Conservation (phyloP, 1,140 invertebrate species). For the Euwallacea fornicatus region DNA sequence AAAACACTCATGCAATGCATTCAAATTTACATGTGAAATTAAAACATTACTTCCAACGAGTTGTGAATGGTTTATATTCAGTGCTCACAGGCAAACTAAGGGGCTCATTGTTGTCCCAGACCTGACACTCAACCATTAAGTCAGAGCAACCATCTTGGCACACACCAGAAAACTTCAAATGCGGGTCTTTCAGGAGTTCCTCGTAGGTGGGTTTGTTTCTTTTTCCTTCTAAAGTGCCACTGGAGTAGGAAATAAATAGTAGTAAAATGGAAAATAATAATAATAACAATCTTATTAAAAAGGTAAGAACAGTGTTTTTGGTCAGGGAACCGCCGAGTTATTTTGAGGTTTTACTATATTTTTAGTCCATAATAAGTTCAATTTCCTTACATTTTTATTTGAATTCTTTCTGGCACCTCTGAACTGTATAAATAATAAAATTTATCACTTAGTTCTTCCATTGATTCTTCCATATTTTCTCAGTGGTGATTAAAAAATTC, state of each 20-base stretch:
- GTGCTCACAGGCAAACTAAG: constrained; percentile 88
- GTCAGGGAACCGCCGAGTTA: neutral
- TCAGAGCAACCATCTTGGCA: constrained; percentile 83
- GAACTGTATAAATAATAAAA: constrained; percentile 91
- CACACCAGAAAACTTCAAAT: constrained; percentile 88
- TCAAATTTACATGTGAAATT: constrained; percentile 4
- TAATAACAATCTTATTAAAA: neutral
- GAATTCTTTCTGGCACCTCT: constrained; percentile 79
- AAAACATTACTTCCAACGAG: constrained; percentile 82
- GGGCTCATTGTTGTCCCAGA: constrained; percentile 80
- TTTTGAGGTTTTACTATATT: neutral
- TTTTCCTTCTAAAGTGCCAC: constrained; percentile 92
- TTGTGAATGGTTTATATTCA: constrained; percentile 91
- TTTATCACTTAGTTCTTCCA: constrained; percentile 60
- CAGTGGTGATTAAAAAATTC: too few species aligned
- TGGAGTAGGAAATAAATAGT: constrained; percentile 52
- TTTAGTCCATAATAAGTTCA: neutral
- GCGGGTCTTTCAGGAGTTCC: constrained; percentile 82
- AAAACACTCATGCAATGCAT: constrained; percentile 37
- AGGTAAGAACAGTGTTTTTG: neutral
- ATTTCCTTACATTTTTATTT: constrained; percentile 88
- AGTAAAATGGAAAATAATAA: neutral
- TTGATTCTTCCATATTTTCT: constrained; percentile 7
- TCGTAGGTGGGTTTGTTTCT: constrained; percentile 84
- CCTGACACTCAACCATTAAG: constrained; percentile 83